Conservation (phyloP, 2,113 vertebrate genomes). For the Tachycineta bicolor region DNA sequence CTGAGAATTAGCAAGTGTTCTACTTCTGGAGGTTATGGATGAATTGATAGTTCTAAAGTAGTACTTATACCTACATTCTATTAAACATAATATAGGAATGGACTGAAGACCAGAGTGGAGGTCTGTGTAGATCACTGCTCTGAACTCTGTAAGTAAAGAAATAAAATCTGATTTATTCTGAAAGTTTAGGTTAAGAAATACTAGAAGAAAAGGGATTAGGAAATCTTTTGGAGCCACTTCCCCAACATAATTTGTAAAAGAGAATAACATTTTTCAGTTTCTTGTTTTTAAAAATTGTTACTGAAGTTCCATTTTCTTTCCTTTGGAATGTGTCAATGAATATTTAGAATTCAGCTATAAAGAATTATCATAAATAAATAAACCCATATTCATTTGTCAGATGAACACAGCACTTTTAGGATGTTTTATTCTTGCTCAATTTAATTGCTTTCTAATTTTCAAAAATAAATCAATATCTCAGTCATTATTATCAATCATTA, state of each 20-base stretch:
- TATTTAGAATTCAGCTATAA: neutral
- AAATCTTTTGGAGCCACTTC: neutral
- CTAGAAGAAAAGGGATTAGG: neutral
- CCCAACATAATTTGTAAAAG: neutral
- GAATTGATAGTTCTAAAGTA: neutral
- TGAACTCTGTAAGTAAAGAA: neutral
- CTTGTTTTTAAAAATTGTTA: neutral
- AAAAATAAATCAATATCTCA: neutral
- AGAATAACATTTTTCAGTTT: neutral
- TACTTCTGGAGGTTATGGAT: neutral
- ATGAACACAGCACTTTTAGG: neutral
- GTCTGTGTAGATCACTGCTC: neutral
- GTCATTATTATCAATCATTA: neutral
- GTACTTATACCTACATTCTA: neutral
- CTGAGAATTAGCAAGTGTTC: neutral
- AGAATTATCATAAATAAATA: constrained; percentile 15
- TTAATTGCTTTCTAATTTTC: constrained; percentile 28
- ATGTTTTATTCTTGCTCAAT: neutral
- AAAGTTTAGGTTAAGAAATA: neutral
- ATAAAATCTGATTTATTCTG: neutral
- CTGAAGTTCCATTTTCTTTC: neutral
- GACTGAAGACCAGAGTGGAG: neutral
- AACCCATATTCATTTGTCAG: neutral
- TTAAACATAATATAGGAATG: neutral
- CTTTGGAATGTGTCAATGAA: neutral